These are phyloP conservation scores for Lepisosteus osseus DNA, from an alignment of 2,113 vertebrate genomes.

Conservation along the genomic window DNA sequence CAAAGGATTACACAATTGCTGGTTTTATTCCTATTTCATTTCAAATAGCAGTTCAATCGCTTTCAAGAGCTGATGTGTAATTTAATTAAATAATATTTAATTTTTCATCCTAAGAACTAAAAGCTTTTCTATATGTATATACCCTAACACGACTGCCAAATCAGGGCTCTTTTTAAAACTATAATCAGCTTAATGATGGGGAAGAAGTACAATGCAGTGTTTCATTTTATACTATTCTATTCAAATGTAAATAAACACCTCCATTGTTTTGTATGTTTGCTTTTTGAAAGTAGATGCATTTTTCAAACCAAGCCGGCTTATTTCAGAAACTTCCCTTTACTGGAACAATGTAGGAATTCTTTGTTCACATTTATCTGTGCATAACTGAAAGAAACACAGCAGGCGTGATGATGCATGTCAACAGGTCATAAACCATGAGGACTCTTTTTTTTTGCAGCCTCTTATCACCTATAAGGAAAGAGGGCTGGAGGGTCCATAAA, in stretches of 20 bases:
- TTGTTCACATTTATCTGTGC: too few species aligned
- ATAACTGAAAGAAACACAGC: too few species aligned
- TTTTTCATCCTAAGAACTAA: slow-evolving; percentile 7
- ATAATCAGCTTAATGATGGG: neutral
- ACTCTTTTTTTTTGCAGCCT: too few species aligned
- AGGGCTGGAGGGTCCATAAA: too few species aligned
- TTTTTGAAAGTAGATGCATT: too few species aligned
- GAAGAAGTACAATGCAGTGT: neutral
- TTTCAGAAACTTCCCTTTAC: too few species aligned
- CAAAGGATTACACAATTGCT: neutral
- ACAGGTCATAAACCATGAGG: too few species aligned
- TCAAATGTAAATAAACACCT: neutral
- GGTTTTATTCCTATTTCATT: slow-evolving; percentile 11
- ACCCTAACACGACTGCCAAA: neutral
- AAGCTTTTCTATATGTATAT: slow-evolving; percentile 10
- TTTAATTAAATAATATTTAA: neutral
- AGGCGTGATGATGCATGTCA: too few species aligned
- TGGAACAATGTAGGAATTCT: too few species aligned
- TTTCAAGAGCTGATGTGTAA: neutral
- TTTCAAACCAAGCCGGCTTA: too few species aligned
- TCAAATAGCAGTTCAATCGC: neutral
- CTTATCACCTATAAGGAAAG: too few species aligned
- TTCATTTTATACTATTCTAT: neutral
- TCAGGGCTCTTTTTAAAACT: neutral
- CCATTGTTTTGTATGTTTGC: neutral